These are phyloP conservation scores for Riparia riparia DNA, from an alignment of 2,113 vertebrate species.

Conservation along the genomic window DNA sequence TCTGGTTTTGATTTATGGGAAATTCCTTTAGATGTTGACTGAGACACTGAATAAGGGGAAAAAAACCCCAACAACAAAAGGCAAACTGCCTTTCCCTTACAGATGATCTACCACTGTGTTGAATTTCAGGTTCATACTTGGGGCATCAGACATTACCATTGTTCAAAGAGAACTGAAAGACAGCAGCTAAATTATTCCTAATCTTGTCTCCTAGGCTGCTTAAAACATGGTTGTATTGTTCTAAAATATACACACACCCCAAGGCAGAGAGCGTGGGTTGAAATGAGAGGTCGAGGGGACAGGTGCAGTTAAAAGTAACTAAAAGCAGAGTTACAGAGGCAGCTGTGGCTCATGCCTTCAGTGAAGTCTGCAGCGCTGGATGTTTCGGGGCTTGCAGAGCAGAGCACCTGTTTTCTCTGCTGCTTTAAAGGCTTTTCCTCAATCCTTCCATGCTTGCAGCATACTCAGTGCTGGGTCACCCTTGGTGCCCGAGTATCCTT, in stretches of 20 bases:
- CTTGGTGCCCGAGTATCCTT: not conserved
- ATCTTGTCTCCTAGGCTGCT: not conserved
- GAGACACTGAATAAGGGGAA: not conserved
- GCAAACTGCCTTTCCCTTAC: not conserved
- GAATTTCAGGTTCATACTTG: not conserved
- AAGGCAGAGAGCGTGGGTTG: not conserved
- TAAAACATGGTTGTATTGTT: not conserved
- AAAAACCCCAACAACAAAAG: not conserved
- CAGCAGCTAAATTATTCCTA: not conserved
- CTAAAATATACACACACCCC: not conserved
- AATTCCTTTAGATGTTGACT: not conserved
- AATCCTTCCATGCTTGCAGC: fast-evolving
- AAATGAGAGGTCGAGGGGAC: not conserved
- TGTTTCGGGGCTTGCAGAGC: not conserved
- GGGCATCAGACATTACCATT: not conserved
- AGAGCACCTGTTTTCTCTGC: not conserved
- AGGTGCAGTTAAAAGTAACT: not conserved
- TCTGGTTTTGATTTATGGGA: not conserved
- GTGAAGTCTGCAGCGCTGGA: not conserved
- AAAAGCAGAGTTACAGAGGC: not conserved
- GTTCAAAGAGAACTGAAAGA: not conserved
- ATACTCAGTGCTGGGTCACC: fast-evolving
- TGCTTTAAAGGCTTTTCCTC: not conserved
- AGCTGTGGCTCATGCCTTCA: not conserved
- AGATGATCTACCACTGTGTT: not conserved